Conservation (phyloP, 2,797 vertebrate species). For the Monodelphis domestica region DNA sequence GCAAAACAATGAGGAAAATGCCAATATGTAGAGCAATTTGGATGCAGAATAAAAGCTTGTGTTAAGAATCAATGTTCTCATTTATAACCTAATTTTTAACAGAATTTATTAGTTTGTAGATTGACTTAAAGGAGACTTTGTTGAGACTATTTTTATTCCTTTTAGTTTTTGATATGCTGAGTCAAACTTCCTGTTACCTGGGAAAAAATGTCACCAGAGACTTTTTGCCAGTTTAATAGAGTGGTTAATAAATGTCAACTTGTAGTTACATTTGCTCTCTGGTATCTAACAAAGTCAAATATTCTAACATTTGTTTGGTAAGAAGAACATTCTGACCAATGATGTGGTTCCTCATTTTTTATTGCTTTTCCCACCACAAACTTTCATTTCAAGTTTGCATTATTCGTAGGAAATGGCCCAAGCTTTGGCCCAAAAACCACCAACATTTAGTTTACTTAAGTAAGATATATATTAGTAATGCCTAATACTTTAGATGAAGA, state of each 20-base stretch:
- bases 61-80: not conserved
- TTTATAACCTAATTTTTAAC: not conserved
- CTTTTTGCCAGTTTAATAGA: constrained; percentile 57
- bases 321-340: not conserved
- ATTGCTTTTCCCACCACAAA: not conserved
- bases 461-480: not conserved
- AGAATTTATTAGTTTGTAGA: not conserved
- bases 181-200: constrained; percentile 65
- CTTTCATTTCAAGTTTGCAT: not conserved
- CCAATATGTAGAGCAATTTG: not conserved
- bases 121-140: not conserved
- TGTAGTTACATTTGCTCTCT: not conserved
- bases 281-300: not conserved
- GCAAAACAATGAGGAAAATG: constrained; percentile 40
- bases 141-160: constrained; percentile 38
- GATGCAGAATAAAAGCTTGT: not conserved
- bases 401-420: not conserved
- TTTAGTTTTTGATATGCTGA: constrained; percentile 35
- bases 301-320: not conserved
- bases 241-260: constrained; percentile 66
- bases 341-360: not conserved
- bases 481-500: not conserved
- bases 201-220: not conserved
- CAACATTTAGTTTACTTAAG: not conserved
- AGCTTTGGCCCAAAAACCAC: not conserved